Percentiles rank a stretch among this genome's conserved stretches.
Evolutionary conservation across 2,888 invertebrate genomes (phyloP).

Genomic region (Spicauda simplicius): DNA sequence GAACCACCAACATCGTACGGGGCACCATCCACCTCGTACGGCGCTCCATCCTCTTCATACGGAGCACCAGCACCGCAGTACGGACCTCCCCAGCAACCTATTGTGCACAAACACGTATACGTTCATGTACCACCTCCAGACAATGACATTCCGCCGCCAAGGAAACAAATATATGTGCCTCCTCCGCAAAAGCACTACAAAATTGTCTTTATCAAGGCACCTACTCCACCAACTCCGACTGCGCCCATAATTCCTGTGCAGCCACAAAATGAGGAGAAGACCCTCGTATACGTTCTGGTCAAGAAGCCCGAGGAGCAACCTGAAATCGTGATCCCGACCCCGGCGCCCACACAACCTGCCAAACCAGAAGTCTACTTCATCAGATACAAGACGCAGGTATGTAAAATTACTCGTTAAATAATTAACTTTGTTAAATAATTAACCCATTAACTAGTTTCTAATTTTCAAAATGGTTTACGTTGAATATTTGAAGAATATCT

Average conservation of each 20-base stretch:
- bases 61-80: conserved; percentile 86
- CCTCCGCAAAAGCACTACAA: conserved; percentile 92
- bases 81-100: conserved; percentile 89
- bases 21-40: conserved; percentile 81
- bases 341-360: conserved; percentile 93
- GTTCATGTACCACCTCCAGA: conserved; percentile 96
- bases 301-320: conserved; percentile 95
- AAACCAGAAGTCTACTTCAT: conserved; percentile 96
- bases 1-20: conserved; percentile 86
- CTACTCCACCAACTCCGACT: conserved; percentile 86
- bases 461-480: neutral
- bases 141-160: conserved; percentile 89
- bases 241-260: conserved; percentile 87
- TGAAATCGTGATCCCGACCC: conserved; percentile 91
- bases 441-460: neutral
- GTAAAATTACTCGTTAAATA: conserved; percentile 31
- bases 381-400: conserved; percentile 93
- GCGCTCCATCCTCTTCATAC: conserved; percentile 79
- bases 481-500: no score
- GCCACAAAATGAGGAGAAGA: conserved; percentile 95
- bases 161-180: conserved; percentile 77
- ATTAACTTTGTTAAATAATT: neutral
- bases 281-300: conserved; percentile 93
- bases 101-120: conserved; percentile 95
- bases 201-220: conserved; percentile 92